phyloP scores from a whole-genome alignment of 2,113 vertebrate genomes.

The Hepsetus odoe region DNA sequence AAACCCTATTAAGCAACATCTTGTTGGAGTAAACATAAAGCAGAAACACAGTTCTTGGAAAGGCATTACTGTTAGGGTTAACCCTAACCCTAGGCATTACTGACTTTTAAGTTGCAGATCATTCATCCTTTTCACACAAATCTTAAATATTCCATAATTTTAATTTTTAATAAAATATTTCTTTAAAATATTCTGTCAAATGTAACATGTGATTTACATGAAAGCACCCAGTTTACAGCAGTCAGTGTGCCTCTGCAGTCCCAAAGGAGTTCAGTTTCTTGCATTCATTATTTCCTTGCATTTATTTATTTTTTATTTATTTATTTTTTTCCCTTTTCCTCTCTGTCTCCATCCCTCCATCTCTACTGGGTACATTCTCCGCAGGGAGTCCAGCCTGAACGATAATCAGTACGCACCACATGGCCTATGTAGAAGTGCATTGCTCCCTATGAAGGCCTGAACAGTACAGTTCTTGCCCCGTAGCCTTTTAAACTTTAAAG shows the following conservation, averaged over 20 bases:
- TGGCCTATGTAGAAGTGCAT: constrained; percentile 49
- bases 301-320: too few species aligned
- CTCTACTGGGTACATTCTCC: constrained; percentile 58
- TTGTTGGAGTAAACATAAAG: too few species aligned
- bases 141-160: too few species aligned
- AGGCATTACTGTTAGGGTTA: too few species aligned
- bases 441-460: constrained; percentile 21
- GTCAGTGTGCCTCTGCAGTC: constrained; percentile 11
- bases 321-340: constrained; percentile 53
- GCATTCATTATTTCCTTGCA: constrained; percentile 51
- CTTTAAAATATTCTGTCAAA: too few species aligned
- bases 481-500: constrained; percentile 26
- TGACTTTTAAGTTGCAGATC: too few species aligned
- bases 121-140: too few species aligned
- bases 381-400: constrained; percentile 82
- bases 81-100: too few species aligned
- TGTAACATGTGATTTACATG: background rate
- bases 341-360: constrained; percentile 44
- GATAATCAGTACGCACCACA: constrained; percentile 75
- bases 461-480: constrained; percentile 47
- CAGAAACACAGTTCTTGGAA: too few species aligned
- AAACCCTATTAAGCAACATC: too few species aligned
- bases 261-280: constrained; percentile 36
- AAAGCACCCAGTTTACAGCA: background rate
- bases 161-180: too few species aligned